Evolutionary conservation across 2,797 vertebrate genomes (phyloP).

Genomic region (Trematomus bernacchii): DNA sequence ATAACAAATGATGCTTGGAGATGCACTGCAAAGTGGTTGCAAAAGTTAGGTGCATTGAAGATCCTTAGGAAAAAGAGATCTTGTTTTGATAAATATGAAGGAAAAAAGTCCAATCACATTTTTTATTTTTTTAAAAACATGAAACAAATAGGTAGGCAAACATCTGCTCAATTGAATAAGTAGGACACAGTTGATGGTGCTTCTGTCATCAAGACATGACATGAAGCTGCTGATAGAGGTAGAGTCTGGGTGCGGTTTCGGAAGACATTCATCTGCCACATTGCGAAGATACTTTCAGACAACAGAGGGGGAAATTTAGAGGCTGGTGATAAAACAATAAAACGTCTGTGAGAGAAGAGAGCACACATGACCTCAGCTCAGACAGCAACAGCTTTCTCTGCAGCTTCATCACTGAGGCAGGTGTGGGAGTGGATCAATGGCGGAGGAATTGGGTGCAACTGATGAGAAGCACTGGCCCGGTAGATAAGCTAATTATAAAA

Average conservation of each 20-base stretch:
- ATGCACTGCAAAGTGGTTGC: background rate
- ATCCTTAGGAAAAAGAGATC: background rate
- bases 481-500: background rate
- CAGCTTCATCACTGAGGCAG: background rate
- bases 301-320: slow-evolving; percentile 3
- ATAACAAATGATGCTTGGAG: background rate
- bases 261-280: slow-evolving; percentile 1
- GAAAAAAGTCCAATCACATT: background rate
- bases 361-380: slow-evolving; percentile 2
- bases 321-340: slow-evolving; percentile 5
- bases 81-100: background rate
- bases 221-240: background rate
- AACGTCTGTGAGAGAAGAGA: background rate
- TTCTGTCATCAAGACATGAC: background rate
- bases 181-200: background rate
- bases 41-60: background rate
- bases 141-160: background rate
- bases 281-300: slow-evolving; percentile 39
- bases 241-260: background rate
- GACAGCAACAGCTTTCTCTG: background rate
- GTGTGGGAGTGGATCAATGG: background rate
- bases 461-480: slow-evolving; percentile 1
- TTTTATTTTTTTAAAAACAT: background rate
- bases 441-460: background rate
- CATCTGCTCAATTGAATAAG: background rate